These are phyloP conservation scores for Actias luna DNA, from an alignment of 2,888 invertebrate genomes.

Conservation along the genomic window DNA sequence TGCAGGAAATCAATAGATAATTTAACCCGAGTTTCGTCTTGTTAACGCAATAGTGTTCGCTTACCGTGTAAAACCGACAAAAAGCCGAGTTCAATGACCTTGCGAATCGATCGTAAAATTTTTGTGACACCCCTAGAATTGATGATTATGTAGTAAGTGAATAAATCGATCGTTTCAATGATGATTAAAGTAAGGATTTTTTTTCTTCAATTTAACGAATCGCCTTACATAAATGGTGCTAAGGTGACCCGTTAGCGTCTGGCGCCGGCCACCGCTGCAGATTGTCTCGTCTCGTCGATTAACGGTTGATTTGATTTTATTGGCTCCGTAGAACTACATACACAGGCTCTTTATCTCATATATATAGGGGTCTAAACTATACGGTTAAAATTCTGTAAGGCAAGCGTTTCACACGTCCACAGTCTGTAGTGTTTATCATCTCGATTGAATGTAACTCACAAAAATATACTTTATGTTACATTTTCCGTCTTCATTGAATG, in stretches of 20 bases:
- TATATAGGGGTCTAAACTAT: background rate
- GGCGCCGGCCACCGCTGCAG: conserved; percentile 38
- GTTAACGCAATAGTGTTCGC: background rate
- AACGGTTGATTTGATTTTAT: conserved; percentile 43
- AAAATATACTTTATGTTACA: too few relatives aligned
- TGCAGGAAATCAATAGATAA: background rate
- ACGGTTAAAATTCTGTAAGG: too few relatives aligned
- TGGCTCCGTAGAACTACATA: background rate
- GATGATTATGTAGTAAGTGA: conserved; percentile 18
- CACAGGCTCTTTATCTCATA: background rate
- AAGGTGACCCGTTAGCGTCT: conserved; percentile 47
- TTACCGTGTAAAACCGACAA: background rate
- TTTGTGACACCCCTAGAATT: conserved; percentile 10
- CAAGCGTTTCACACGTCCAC: too few relatives aligned
- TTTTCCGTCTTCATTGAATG: too few relatives aligned
- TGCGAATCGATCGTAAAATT: background rate
- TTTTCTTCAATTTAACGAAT: conserved; percentile 32
- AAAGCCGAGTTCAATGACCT: conserved; percentile 10
- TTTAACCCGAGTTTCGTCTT: background rate
- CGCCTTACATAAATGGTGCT: conserved; percentile 34
- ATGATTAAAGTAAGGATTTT: conserved; percentile 34
- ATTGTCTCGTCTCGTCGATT: conserved; percentile 30
- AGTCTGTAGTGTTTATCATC: too few relatives aligned
- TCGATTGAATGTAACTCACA: too few relatives aligned
- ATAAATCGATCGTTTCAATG: conserved; percentile 7